Evolutionary conservation across 2,888 invertebrate species (phyloP).

Genomic region (Cenopis cana): DNA sequence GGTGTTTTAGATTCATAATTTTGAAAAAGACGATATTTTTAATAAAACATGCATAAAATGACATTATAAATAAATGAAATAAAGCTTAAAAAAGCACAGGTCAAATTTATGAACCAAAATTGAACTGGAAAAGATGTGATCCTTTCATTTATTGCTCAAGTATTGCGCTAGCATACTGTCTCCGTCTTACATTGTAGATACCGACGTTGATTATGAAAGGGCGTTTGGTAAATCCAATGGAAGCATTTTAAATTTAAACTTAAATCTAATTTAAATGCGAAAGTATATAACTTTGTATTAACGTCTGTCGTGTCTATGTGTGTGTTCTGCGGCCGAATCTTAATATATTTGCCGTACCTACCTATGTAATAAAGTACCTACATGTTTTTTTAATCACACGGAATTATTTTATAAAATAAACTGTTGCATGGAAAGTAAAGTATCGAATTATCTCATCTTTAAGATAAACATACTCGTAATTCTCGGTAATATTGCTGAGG

Average conservation of each 20-base stretch:
- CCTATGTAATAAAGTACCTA: too few species aligned
- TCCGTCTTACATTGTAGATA: neutral
- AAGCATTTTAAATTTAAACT: neutral
- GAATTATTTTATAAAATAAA: too few species aligned
- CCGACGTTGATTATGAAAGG: neutral
- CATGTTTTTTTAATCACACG: too few species aligned
- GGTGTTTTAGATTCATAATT: neutral
- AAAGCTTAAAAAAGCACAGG: neutral
- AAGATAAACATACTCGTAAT: neutral
- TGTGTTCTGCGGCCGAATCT: neutral
- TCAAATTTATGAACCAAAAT: slow-evolving; percentile 15
- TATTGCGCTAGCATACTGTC: neutral
- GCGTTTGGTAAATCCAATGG: slow-evolving; percentile 7
- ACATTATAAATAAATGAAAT: too few species aligned
- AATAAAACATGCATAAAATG: too few species aligned
- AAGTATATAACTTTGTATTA: neutral
- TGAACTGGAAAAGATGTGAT: neutral
- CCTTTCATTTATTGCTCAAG: neutral
- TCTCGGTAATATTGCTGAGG: too few species aligned
- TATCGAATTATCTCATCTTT: neutral
- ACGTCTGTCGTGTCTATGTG: neutral
- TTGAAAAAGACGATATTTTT: too few species aligned
- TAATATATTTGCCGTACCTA: too few species aligned
- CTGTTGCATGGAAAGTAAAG: too few species aligned
- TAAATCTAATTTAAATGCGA: slow-evolving; percentile 11